A percentile compares a stretch with the other conserved stretches of the same genome.
Evolutionary conservation across 2,888 invertebrate species (phyloP).

Genomic region (Acrobasis consociella): DNA sequence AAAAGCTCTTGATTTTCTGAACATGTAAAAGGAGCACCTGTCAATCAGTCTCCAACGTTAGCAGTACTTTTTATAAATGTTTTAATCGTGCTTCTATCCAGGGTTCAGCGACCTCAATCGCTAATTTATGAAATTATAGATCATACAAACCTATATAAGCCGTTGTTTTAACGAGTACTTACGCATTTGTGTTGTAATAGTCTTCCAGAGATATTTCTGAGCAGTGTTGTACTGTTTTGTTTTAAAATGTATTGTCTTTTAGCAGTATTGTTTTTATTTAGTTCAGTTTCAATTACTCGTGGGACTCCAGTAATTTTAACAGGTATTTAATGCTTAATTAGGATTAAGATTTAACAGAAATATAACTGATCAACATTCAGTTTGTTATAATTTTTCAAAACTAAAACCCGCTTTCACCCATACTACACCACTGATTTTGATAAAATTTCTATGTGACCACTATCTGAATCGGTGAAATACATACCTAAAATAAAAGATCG

Average conservation of each 20-base stretch:
- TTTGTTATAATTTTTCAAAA: too few relatives aligned
- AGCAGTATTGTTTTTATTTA: slow-evolving; percentile 18
- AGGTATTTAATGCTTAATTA: slow-evolving; percentile 40
- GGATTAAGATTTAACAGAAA: too few relatives aligned
- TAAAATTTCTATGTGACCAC: too few relatives aligned
- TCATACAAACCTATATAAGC: slow-evolving; percentile 35
- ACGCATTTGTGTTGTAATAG: slow-evolving; percentile 29
- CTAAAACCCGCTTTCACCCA: too few relatives aligned
- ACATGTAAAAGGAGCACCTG: slow-evolving; percentile 11
- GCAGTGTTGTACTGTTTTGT: background rate
- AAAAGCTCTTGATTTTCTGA: slow-evolving; percentile 9
- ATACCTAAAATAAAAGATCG: too few relatives aligned
- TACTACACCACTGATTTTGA: too few relatives aligned
- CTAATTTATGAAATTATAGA: slow-evolving; percentile 34
- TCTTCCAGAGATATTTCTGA: slow-evolving; percentile 4
- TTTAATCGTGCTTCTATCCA: slow-evolving; percentile 15
- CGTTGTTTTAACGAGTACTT: slow-evolving; percentile 27
- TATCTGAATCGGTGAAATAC: too few relatives aligned
- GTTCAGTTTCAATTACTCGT: slow-evolving; percentile 30
- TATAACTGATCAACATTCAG: too few relatives aligned
- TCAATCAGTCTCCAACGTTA: slow-evolving; percentile 18
- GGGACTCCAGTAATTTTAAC: slow-evolving; percentile 53
- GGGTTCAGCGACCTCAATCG: slow-evolving; percentile 34
- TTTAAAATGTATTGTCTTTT: slow-evolving; percentile 8
- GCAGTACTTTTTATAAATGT: slow-evolving; percentile 23